These are phyloP conservation scores for Hirudo medicinalis DNA, from an alignment of 1,140 invertebrate species.

Conservation along the genomic window DNA sequence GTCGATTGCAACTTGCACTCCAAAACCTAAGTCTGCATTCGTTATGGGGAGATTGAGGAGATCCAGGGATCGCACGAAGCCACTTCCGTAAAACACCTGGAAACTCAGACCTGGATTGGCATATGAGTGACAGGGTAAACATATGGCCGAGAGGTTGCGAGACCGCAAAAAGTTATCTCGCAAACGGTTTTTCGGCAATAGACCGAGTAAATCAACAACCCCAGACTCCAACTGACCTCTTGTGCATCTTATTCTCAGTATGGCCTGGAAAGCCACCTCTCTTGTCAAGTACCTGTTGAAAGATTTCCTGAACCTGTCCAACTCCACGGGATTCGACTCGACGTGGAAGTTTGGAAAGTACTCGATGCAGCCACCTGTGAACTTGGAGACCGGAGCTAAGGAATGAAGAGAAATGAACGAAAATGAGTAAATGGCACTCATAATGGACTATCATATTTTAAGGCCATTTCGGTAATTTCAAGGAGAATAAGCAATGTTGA, in stretches of 20 bases:
- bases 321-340: constrained; percentile 52
- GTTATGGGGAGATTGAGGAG: constrained; percentile 88
- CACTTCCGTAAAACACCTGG: constrained; percentile 97
- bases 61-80: constrained; percentile 95
- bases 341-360: constrained; percentile 80
- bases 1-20: constrained; percentile 90
- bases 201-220: not conserved
- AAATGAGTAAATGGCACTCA: no score
- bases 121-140: no score
- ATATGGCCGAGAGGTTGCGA: no score
- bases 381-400: constrained; percentile 76
- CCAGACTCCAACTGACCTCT: constrained; percentile 37
- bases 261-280: constrained; percentile 96
- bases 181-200: not conserved
- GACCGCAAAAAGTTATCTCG: not conserved
- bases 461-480: no score
- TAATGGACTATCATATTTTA: no score
- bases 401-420: constrained; percentile 21
- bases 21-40: constrained; percentile 93
- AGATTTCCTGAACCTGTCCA: constrained; percentile 60
- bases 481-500: no score
- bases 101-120: constrained; percentile 54
- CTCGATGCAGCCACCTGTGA: constrained; percentile 82
- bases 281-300: constrained; percentile 78
- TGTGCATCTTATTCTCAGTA: constrained; percentile 90